A percentile compares a stretch with the other conserved stretches of the same genome.
Evolutionary conservation across 2,888 invertebrate genomes (phyloP).

Genomic region (Sinopyrophorus schimmeli): DNA sequence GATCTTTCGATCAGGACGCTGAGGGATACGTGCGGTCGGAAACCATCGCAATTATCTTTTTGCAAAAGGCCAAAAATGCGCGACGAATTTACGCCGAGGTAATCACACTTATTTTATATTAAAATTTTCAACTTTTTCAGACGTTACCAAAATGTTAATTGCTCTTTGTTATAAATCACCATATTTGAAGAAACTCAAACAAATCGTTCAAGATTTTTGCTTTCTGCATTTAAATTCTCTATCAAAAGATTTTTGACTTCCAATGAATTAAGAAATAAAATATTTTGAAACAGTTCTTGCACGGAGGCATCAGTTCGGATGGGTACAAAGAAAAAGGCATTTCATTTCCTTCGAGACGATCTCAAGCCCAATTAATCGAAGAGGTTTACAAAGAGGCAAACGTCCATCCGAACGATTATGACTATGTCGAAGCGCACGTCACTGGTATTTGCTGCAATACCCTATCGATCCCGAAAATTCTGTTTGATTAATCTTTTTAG

Average conservation of each 20-base stretch:
- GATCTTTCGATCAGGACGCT: slow-evolving; percentile 84
- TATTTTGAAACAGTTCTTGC: slow-evolving; percentile 40
- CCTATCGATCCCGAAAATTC: too few relatives aligned
- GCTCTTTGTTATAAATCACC: too few relatives aligned
- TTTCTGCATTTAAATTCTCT: too few relatives aligned
- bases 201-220: too few relatives aligned
- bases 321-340: slow-evolving; percentile 52
- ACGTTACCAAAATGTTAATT: too few relatives aligned
- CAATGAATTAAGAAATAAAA: too few relatives aligned
- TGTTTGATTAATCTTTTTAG: slow-evolving; percentile 46
- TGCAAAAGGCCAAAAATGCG: slow-evolving; percentile 67
- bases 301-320: slow-evolving; percentile 51
- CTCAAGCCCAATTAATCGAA: slow-evolving; percentile 63
- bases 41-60: slow-evolving; percentile 68
- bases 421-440: slow-evolving; percentile 87
- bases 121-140: too few relatives aligned
- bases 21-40: slow-evolving; percentile 86
- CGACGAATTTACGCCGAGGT: slow-evolving; percentile 36
- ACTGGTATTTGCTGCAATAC: too few relatives aligned
- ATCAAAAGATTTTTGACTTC: too few relatives aligned
- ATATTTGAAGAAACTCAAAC: too few relatives aligned
- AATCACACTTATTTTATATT: too few relatives aligned
- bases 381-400: slow-evolving; percentile 72
- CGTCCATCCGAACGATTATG: slow-evolving; percentile 70
- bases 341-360: slow-evolving; percentile 54